Percentiles rank a stretch among this genome's conserved stretches.
phyloP scores from a whole-genome alignment of 2,888 invertebrate genomes.

The Bombylius major region DNA sequence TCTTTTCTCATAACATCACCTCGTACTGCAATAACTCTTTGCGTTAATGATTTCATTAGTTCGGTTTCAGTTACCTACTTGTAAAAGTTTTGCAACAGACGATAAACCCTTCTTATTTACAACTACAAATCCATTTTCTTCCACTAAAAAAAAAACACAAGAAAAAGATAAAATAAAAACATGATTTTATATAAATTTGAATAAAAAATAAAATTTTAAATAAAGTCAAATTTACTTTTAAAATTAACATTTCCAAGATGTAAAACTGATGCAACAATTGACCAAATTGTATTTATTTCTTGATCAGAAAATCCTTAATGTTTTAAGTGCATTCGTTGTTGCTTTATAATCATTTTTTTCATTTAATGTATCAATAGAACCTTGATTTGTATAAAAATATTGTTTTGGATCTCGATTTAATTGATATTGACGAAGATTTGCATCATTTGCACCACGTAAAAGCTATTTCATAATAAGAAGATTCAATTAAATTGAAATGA shows the following conservation, averaged over 20 bases:
- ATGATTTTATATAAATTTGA: too few species aligned
- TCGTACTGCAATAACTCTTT: constrained; percentile 83
- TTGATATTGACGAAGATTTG: constrained; percentile 59
- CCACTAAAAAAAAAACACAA: constrained; percentile 40
- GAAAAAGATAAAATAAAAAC: too few species aligned
- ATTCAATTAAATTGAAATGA: too few species aligned
- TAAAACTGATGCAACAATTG: constrained; percentile 76
- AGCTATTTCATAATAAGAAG: too few species aligned
- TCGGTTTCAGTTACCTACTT: constrained; percentile 52
- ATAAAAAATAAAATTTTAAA: neutral
- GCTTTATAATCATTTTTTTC: constrained; percentile 74
- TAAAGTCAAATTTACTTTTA: constrained; percentile 23
- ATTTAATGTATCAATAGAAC: constrained; percentile 58
- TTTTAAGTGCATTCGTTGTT: constrained; percentile 71
- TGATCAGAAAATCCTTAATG: constrained; percentile 64
- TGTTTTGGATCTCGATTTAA: constrained; percentile 56
- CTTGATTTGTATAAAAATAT: constrained; percentile 77
- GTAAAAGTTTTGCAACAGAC: constrained; percentile 49
- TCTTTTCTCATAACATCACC: constrained; percentile 86
- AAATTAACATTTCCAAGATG: constrained; percentile 54
- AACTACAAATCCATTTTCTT: constrained; percentile 51
- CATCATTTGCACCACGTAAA: too few species aligned
- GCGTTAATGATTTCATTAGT: constrained; percentile 63
- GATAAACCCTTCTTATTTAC: constrained; percentile 48
- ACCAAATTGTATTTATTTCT: constrained; percentile 80